Evolutionary conservation across 2,797 vertebrate species (phyloP).

Genomic region (Vireo griseus): DNA sequence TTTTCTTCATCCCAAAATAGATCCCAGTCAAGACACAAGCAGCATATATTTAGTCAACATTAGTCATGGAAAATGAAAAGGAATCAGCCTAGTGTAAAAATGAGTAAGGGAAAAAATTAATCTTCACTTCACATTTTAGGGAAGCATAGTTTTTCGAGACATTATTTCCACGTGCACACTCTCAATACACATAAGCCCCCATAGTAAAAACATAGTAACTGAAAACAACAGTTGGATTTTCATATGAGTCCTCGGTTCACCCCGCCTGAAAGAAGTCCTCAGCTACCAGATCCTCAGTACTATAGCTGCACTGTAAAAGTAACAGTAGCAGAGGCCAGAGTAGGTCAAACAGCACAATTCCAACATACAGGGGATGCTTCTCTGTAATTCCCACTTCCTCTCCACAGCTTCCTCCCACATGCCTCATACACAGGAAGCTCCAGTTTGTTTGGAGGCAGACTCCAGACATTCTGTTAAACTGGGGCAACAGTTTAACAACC

Average conservation of each 20-base stretch:
- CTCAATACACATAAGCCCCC: background rate
- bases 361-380: background rate
- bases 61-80: constrained; percentile 21
- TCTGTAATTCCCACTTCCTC: background rate
- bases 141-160: background rate
- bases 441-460: background rate
- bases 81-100: background rate
- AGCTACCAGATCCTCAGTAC: background rate
- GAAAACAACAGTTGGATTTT: background rate
- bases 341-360: background rate
- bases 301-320: background rate
- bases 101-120: background rate
- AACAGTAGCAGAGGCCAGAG: background rate
- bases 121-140: background rate
- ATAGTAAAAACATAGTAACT: background rate
- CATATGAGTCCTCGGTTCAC: background rate
- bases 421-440: background rate
- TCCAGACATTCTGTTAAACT: background rate
- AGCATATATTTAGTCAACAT: background rate
- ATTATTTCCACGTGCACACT: background rate
- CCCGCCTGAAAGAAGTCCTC: background rate
- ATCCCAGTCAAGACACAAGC: background rate
- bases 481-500: background rate
- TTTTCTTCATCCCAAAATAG: background rate
- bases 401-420: background rate